phyloP scores from a whole-genome alignment of 1,140 invertebrate species.

The Metopolophium dirhodum region DNA sequence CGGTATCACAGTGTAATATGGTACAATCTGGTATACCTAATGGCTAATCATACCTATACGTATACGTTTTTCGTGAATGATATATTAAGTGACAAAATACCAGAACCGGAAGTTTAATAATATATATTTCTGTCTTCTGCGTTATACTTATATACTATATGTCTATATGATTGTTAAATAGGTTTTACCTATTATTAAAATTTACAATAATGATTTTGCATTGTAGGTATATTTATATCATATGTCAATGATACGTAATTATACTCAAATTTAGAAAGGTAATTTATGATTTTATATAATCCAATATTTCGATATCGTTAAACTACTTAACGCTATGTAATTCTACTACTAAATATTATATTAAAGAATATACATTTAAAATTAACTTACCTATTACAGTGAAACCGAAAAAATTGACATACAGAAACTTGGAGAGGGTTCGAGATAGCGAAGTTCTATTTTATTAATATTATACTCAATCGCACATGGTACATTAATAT shows the following conservation, averaged over 20 bases:
- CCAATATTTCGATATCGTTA: not conserved
- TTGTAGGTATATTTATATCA: not conserved
- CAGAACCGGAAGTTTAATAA: not conserved
- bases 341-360: no score
- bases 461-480: no score
- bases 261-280: not conserved
- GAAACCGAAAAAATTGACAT: no score
- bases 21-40: not conserved
- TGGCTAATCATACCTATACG: not conserved
- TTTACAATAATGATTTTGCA: not conserved
- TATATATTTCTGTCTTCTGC: not conserved
- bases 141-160: not conserved
- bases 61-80: not conserved
- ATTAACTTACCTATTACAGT: no score
- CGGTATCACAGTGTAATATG: not conserved
- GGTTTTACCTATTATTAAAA: not conserved
- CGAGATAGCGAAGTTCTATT: no score
- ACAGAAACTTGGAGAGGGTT: no score
- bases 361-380: no score
- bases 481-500: not conserved
- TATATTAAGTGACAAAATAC: not conserved
- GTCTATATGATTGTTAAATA: not conserved
- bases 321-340: not conserved
- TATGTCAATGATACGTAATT: not conserved
- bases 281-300: not conserved